Evolutionary conservation across 92 coral and sea anemone species (phyloP).

Genomic region (Scolanthus callimorphus): DNA sequence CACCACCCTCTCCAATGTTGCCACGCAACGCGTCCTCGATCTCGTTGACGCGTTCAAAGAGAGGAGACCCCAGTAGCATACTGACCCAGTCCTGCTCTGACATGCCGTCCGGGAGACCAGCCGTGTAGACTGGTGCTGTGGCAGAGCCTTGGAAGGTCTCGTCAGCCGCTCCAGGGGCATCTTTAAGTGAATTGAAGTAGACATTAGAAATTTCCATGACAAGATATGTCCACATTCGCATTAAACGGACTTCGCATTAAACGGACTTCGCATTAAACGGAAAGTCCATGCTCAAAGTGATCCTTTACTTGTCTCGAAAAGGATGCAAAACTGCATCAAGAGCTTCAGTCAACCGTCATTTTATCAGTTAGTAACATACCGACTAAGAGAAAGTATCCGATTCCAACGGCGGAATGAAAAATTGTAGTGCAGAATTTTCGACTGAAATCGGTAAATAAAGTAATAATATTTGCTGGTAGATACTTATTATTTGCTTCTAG

Average conservation of each 20-base stretch:
- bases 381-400: background rate
- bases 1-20: constrained; percentile 93
- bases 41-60: constrained; percentile 90
- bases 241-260: too few species aligned
- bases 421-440: background rate
- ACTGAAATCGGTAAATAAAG: background rate
- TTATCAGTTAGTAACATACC: too few species aligned
- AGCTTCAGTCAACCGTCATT: too few species aligned
- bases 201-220: too few species aligned
- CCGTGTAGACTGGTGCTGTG: constrained; percentile 58
- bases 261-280: too few species aligned
- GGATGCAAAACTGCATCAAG: too few species aligned
- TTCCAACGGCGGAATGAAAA: too few species aligned
- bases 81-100: constrained; percentile 98
- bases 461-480: background rate
- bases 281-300: too few species aligned
- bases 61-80: constrained; percentile 90
- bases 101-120: constrained; percentile 81
- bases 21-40: constrained; percentile 85
- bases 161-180: constrained; percentile 11
- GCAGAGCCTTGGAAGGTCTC: background rate
- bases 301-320: too few species aligned
- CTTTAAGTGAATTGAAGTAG: too few species aligned
- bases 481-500: too few species aligned
- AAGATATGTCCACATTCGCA: too few species aligned